Evolutionary conservation across 2,888 invertebrate genomes (phyloP).

Genomic region (Eristalis arbustorum): DNA sequence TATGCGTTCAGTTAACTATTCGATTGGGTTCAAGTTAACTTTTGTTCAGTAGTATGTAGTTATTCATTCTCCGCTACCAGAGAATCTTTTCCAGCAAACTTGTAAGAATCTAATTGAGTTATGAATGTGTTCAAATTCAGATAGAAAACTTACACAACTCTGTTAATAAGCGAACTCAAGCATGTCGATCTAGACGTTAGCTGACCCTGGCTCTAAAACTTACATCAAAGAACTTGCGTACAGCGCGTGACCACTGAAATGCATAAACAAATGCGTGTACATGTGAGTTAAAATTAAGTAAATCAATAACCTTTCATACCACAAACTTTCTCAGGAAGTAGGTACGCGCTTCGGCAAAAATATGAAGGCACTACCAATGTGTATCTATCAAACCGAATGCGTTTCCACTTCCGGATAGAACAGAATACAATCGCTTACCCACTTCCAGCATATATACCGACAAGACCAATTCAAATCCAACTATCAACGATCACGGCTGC

Average conservation of each 20-base stretch:
- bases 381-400: not conserved
- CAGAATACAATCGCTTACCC: not conserved
- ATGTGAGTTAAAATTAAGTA: not conserved
- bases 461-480: not conserved
- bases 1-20: no score
- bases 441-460: not conserved
- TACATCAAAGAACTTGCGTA: not conserved
- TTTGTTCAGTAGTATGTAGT: no score
- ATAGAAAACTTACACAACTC: no score
- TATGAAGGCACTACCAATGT: not conserved
- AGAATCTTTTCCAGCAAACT: no score
- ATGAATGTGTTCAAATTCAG: no score
- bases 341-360: not conserved
- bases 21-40: no score
- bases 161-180: no score
- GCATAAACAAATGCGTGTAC: not conserved
- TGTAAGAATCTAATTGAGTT: no score
- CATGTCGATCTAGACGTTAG: no score
- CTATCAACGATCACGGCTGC: not conserved
- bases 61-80: no score
- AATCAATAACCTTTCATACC: not conserved
- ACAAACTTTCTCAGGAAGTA: not conserved
- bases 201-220: no score
- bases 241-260: no score
- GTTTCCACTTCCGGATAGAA: conserved; percentile 6